phyloP scores from a whole-genome alignment of 2,797 vertebrate species.

The Paguma larvata region DNA sequence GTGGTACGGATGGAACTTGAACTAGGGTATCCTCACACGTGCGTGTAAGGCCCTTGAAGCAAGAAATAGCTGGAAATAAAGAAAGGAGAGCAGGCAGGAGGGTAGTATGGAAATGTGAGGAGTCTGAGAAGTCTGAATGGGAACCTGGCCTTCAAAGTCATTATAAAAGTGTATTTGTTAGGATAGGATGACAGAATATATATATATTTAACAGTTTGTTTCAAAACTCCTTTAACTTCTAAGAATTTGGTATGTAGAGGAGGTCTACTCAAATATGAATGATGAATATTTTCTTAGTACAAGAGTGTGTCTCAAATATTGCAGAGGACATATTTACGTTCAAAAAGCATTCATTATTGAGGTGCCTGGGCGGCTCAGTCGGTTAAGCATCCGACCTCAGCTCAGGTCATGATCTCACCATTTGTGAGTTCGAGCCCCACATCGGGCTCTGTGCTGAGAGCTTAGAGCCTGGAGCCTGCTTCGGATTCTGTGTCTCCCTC shows the following conservation, averaged over 20 bases:
- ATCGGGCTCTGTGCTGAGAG: no score
- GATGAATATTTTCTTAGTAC: neutral
- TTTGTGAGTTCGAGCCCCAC: no score
- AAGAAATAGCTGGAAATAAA: neutral
- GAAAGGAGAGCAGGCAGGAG: neutral
- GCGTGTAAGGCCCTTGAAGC: neutral
- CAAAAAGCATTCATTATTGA: neutral
- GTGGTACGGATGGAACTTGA: neutral
- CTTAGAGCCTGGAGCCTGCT: no score
- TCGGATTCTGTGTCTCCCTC: no score
- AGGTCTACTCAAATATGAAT: neutral
- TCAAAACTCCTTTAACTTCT: slow-evolving; percentile 34
- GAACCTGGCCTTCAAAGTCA: neutral
- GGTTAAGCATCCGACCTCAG: no score
- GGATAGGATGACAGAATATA: neutral
- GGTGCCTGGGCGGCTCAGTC: no score
- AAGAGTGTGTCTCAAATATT: neutral
- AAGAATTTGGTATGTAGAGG: neutral
- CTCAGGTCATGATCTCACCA: no score
- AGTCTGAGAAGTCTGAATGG: neutral
- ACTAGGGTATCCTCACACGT: neutral
- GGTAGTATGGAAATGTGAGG: neutral
- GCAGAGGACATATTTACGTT: neutral
- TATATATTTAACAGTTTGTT: neutral
- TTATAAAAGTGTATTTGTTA: neutral